Evolutionary conservation across 1,140 invertebrate species (phyloP).

Genomic region (Copidosoma floridanum): DNA sequence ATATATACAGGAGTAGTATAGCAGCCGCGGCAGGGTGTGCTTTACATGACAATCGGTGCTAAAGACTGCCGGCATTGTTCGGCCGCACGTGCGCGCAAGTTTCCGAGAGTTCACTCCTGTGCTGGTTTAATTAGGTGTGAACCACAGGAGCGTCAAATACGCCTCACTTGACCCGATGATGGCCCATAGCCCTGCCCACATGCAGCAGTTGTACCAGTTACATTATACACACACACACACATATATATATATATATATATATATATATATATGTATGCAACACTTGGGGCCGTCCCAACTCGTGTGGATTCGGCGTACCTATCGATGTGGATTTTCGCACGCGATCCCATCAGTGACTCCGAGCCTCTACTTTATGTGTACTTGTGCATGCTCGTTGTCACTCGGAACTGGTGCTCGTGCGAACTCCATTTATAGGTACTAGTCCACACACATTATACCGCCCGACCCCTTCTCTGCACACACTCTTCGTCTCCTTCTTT

Average conservation of each 20-base stretch:
- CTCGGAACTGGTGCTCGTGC: too few species aligned
- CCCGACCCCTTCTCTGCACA: too few species aligned
- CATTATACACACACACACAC: too few species aligned
- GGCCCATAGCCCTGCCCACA: conserved; percentile 40
- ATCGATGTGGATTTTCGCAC: conserved; percentile 45
- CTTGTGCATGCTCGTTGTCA: too few species aligned
- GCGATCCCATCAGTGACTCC: conserved; percentile 8
- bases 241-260: too few species aligned
- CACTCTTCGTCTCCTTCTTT: not conserved
- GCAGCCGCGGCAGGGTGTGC: conserved; percentile 51
- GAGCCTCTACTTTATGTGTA: not conserved
- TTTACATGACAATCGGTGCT: conserved; percentile 59
- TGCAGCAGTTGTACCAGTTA: too few species aligned
- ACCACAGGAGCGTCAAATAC: conserved; percentile 55
- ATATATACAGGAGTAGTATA: conserved; percentile 35
- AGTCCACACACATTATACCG: too few species aligned
- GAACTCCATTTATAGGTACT: too few species aligned
- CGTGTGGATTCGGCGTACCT: conserved; percentile 26
- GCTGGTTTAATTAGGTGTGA: conserved; percentile 58
- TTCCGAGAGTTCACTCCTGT: conserved; percentile 37
- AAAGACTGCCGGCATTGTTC: conserved; percentile 57
- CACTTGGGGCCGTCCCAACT: not conserved
- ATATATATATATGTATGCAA: not conserved
- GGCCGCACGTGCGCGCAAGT: conserved; percentile 48
- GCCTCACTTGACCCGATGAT: conserved; percentile 57